Evolutionary conservation across 2,113 vertebrate species (phyloP).

Genomic region (Podarcis raffonei): DNA sequence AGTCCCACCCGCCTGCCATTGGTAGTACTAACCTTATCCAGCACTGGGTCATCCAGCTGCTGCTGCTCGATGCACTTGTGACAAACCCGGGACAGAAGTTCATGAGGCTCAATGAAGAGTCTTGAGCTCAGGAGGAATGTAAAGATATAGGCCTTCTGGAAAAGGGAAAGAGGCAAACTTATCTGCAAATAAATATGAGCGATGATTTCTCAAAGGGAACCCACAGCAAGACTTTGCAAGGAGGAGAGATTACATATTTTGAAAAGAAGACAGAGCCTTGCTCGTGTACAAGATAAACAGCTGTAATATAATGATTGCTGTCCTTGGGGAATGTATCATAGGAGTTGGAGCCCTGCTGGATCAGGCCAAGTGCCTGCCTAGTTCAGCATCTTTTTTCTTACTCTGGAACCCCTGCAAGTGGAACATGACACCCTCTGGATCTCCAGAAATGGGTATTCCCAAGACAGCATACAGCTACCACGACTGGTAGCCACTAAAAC

Average conservation of each 20-base stretch:
- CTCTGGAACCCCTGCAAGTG: neutral
- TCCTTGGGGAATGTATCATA: neutral
- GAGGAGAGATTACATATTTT: no score
- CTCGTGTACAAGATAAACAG: neutral
- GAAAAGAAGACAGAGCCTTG: neutral
- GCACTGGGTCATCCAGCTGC: conserved; percentile 85
- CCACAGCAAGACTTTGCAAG: neutral
- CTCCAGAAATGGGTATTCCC: neutral
- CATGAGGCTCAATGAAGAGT: conserved; percentile 89
- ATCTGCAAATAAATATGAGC: neutral
- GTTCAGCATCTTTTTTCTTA: neutral
- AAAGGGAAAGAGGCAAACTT: conserved; percentile 32
- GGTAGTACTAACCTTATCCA: conserved; percentile 84
- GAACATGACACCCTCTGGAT: neutral
- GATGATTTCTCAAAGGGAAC: neutral
- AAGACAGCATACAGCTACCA: neutral
- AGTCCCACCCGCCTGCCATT: neutral
- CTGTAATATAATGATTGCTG: neutral
- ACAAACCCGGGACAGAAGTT: conserved; percentile 88
- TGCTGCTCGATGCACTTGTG: conserved; percentile 91
- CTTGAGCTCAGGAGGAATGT: conserved; percentile 92
- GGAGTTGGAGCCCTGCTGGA: neutral
- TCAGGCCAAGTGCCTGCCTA: neutral
- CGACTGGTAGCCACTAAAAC: neutral
- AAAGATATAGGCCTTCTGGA: conserved; percentile 92